These are phyloP conservation scores for Salmo trutta DNA, from an alignment of 2,797 vertebrate species.

Conservation along the genomic window DNA sequence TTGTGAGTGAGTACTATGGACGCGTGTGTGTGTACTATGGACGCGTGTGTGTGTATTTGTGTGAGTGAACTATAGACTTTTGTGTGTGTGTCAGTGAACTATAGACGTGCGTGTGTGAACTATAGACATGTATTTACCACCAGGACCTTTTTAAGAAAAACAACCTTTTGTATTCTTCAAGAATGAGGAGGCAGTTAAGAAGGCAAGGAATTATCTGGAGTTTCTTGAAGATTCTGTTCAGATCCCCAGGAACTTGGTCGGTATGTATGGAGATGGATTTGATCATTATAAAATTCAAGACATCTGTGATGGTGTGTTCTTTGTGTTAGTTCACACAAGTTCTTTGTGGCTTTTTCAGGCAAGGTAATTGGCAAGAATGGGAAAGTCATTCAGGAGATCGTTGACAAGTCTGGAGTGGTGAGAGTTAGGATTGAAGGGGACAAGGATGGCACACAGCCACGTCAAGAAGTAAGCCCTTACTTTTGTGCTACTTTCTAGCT, in stretches of 20 bases:
- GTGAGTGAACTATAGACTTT: too few relatives aligned
- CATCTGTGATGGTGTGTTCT: not conserved
- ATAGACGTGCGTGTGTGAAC: not conserved
- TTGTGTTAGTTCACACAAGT: too few relatives aligned
- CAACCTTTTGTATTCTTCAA: slow-evolving; percentile 51
- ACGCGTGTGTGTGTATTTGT: not conserved
- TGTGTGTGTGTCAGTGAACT: not conserved
- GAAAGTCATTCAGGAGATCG: slow-evolving; percentile 98
- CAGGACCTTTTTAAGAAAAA: not conserved
- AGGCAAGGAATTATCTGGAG: slow-evolving; percentile 92
- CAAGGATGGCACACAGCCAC: slow-evolving; percentile 93
- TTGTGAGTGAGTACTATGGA: too few relatives aligned
- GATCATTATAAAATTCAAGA: not conserved
- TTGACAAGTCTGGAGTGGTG: slow-evolving; percentile 98
- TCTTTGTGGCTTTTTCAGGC: slow-evolving; percentile 67
- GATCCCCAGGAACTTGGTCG: slow-evolving; percentile 95
- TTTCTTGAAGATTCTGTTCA: slow-evolving; percentile 98
- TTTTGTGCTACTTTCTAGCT: slow-evolving; percentile 7
- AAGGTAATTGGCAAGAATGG: slow-evolving; percentile 99
- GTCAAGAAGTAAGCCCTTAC: slow-evolving; percentile 88
- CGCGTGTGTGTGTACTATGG: too few relatives aligned
- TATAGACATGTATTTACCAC: not conserved
- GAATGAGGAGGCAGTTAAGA: slow-evolving; percentile 93
- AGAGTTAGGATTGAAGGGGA: slow-evolving; percentile 98
- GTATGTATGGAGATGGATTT: slow-evolving; percentile 71